phyloP scores from a whole-genome alignment of 2,113 vertebrate species.

The Varanus salvator region DNA sequence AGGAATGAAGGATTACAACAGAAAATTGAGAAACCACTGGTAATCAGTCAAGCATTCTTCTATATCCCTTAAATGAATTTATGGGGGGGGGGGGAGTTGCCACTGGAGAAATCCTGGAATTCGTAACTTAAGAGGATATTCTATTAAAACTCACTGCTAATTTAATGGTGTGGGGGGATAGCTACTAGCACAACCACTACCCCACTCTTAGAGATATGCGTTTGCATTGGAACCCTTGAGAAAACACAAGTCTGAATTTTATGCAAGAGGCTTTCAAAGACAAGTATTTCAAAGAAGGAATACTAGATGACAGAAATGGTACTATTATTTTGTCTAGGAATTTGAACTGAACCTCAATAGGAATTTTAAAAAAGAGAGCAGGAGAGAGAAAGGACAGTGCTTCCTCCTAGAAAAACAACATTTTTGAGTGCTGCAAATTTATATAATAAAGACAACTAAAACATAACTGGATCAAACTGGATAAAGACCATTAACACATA shows the following conservation, averaged over 20 bases:
- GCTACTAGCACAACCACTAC: neutral
- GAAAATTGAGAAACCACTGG: slow-evolving; percentile 57
- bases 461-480: neutral
- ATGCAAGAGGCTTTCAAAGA: slow-evolving; percentile 58
- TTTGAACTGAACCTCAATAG: slow-evolving; percentile 55
- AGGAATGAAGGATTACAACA: slow-evolving; percentile 50
- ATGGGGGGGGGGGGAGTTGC: slow-evolving; percentile 66
- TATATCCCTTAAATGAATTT: slow-evolving; percentile 56
- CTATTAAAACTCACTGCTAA: slow-evolving; percentile 60
- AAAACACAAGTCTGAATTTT: slow-evolving; percentile 66
- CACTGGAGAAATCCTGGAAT: slow-evolving; percentile 58
- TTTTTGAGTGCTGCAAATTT: slow-evolving; percentile 42
- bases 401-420: slow-evolving; percentile 40
- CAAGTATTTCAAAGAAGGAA: slow-evolving; percentile 63
- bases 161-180: slow-evolving; percentile 43
- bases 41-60: slow-evolving; percentile 30
- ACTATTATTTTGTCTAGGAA: slow-evolving; percentile 63
- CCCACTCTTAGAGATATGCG: slow-evolving; percentile 45
- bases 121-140: slow-evolving; percentile 52
- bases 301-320: slow-evolving; percentile 43
- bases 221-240: slow-evolving; percentile 55
- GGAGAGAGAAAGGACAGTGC: slow-evolving; percentile 5
- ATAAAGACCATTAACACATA: slow-evolving; percentile 43
- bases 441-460: slow-evolving; percentile 26
- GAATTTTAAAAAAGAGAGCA: slow-evolving; percentile 18